Percentiles rank a stretch among this genome's conserved stretches.
phyloP scores from a whole-genome alignment of 2,888 invertebrate genomes.

The Rutpela maculata region DNA sequence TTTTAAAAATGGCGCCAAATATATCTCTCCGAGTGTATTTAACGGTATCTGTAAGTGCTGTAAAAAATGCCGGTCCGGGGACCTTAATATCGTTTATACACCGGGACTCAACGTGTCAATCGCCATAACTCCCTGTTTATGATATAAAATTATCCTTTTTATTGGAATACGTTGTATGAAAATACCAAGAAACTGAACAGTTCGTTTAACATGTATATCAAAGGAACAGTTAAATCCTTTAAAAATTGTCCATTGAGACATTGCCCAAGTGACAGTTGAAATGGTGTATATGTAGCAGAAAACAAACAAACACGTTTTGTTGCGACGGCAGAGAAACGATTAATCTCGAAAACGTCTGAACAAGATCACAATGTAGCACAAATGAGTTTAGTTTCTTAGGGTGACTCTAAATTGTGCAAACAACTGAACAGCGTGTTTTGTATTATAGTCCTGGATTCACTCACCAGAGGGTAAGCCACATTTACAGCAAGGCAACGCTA shows the following conservation, averaged over 20 bases:
- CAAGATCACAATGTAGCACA: slow-evolving; percentile 7
- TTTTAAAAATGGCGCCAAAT: no score
- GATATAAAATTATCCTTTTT: no score
- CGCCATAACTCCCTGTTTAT: no score
- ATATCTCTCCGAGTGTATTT: no score
- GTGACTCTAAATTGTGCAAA: background rate
- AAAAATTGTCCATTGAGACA: background rate
- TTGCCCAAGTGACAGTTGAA: background rate
- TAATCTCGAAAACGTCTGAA: background rate
- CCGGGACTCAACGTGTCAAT: no score
- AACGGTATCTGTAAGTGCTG: no score
- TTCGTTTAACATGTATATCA: background rate
- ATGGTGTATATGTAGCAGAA: background rate
- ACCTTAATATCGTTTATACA: no score
- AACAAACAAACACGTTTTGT: slow-evolving; percentile 6
- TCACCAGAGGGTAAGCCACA: background rate
- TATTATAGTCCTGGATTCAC: background rate
- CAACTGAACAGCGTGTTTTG: background rate
- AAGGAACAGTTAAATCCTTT: background rate
- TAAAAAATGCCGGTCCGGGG: no score
- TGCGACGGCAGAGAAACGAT: slow-evolving; percentile 10
- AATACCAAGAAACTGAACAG: background rate
- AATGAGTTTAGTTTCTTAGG: slow-evolving; percentile 21
- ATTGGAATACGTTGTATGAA: no score
- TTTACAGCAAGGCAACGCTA: background rate